These are phyloP conservation scores for Monochamus saltuarius DNA, from an alignment of 1,140 invertebrate genomes.

Conservation along the genomic window DNA sequence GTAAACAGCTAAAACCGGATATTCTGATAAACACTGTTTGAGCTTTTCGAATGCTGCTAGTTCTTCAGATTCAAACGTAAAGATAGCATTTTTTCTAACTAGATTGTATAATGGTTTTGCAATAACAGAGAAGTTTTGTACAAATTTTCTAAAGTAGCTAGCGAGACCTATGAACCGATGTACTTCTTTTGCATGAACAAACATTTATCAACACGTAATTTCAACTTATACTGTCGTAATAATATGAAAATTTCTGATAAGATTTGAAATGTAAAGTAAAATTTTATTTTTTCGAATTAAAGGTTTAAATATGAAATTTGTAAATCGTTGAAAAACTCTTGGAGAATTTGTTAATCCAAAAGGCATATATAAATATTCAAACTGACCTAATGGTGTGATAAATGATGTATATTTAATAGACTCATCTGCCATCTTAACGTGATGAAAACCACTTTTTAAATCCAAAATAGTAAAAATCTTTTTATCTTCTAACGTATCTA, in stretches of 20 bases:
- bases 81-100: slow-evolving; percentile 35
- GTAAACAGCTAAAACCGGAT: slow-evolving; percentile 25
- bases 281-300: too few species aligned
- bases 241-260: slow-evolving; percentile 24
- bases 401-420: slow-evolving; percentile 44
- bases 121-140: slow-evolving; percentile 31
- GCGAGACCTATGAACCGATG: slow-evolving; percentile 25
- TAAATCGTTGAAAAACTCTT: too few species aligned
- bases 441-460: slow-evolving; percentile 37
- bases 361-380: slow-evolving; percentile 25
- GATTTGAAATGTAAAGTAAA: slow-evolving; percentile 25
- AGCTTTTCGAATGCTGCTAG: slow-evolving; percentile 36
- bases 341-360: not conserved
- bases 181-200: slow-evolving; percentile 25
- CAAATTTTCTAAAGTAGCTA: slow-evolving; percentile 35
- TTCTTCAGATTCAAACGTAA: slow-evolving; percentile 29
- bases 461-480: slow-evolving; percentile 24
- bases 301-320: too few species aligned
- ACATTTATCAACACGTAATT: slow-evolving; percentile 35
- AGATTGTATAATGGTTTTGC: slow-evolving; percentile 40
- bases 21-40: slow-evolving; percentile 10
- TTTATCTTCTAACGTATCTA: too few species aligned
- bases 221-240: slow-evolving; percentile 21
- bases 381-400: slow-evolving; percentile 33
- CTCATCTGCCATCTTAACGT: slow-evolving; percentile 41